Conservation (phyloP, 2,888 invertebrate genomes). For the Chloromyia formosa region DNA sequence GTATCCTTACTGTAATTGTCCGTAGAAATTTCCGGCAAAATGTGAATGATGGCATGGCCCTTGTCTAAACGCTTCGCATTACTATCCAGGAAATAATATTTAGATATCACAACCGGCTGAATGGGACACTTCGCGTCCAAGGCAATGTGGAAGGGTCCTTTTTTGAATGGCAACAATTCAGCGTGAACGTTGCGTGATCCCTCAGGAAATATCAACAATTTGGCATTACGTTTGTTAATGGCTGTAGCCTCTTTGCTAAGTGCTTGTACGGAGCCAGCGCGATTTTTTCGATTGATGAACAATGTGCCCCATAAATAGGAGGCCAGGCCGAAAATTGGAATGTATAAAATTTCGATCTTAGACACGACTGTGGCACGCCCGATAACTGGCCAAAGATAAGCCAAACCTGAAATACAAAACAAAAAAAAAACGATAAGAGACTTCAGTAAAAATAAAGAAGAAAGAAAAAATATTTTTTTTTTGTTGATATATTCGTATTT, state of each 20-base stretch:
- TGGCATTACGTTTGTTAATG: constrained; percentile 73
- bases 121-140: constrained; percentile 84
- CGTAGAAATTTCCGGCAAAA: constrained; percentile 78
- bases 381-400: constrained; percentile 84
- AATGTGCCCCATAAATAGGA: constrained; percentile 90
- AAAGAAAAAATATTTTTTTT: too few species aligned
- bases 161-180: constrained; percentile 88
- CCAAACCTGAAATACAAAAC: constrained; percentile 67
- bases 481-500: too few species aligned
- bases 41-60: constrained; percentile 76
- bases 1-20: constrained; percentile 71
- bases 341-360: constrained; percentile 83
- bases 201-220: constrained; percentile 90
- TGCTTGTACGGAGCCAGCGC: constrained; percentile 74
- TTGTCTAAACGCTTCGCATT: constrained; percentile 73
- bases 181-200: constrained; percentile 86
- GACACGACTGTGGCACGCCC: constrained; percentile 82
- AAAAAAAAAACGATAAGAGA: too few species aligned
- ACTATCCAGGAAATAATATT: constrained; percentile 78
- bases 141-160: constrained; percentile 95
- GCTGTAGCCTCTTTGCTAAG: constrained; percentile 77
- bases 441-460: too few species aligned
- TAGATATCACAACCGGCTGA: constrained; percentile 87
- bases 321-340: constrained; percentile 85
- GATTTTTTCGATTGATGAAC: constrained; percentile 83